Evolutionary conservation across 1,140 invertebrate species (phyloP), one percentile per base, ranked within the genome.

Genomic region (Schmidtea mediterranea): DNA sequence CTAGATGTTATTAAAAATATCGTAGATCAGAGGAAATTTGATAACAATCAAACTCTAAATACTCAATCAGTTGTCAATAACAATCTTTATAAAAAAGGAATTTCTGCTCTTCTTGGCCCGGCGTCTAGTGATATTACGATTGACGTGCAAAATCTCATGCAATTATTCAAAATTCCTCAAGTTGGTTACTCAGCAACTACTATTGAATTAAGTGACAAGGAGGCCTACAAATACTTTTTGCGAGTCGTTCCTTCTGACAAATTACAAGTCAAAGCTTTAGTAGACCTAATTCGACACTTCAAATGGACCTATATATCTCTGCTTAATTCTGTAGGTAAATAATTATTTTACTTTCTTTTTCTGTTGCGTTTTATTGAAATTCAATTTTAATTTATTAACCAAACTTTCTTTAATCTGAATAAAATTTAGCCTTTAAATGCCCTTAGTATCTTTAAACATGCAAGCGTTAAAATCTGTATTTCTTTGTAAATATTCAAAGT

Each of bases 101-200:
- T 78, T 21, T 72, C 76, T 8, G 77, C 75, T 2, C 72, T 79
- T 1, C 69, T 78, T 18, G 76, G 76, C 2, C 76, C 76, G 0
- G 76, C 75, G 1, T 74, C 74, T 1, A 75, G 72, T 59, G 72
- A 72, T 8, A 72, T 75, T 2, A 72, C 75, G 0, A 72, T 77
- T 45, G 73, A 76, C 53, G 79, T 82, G 8, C 79, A 81, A 62
- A 82, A 82, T 66, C 61, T 82, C 23, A 63, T 82, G 24, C 78
- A 80, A 59, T 68, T 79, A 2, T 79, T 80, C 58, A 72, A 75
- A 54, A 79, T 80, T 51, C 77, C 78, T 0, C 77, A 80, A 62
- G 78, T 81, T 55, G 78, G 77, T 13, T 82, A 80, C 63, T 79
- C 77, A 1, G 75, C 78, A 2, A 82, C 79, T 6, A 75, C 74